Conservation (phyloP, 2,113 vertebrate species). For the Psophia crepitans region DNA sequence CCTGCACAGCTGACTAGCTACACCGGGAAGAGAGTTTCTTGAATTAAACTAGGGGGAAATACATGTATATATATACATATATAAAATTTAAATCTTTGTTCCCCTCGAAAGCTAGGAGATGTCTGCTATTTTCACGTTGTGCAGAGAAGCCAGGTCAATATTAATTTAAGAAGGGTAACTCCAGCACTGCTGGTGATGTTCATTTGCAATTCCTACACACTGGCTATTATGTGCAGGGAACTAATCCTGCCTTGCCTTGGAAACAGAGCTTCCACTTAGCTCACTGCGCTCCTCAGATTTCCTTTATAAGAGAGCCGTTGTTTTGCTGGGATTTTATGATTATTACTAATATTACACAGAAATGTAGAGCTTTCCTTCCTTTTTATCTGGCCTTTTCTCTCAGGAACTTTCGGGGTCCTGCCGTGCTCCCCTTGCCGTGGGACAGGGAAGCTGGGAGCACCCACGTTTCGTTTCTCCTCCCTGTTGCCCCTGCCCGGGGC, state of each 20-base stretch:
- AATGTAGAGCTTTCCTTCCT: background rate
- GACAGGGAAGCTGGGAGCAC: background rate
- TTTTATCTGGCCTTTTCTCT: background rate
- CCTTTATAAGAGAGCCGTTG: slow-evolving; percentile 17
- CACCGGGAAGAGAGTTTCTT: background rate
- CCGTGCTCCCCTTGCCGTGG: background rate
- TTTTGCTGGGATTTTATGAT: slow-evolving; percentile 36
- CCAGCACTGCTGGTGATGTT: slow-evolving; percentile 22
- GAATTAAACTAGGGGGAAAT: background rate
- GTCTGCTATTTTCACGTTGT: background rate
- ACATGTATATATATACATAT: background rate
- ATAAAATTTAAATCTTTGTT: background rate
- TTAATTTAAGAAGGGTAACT: slow-evolving; percentile 28
- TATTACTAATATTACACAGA: slow-evolving; percentile 19
- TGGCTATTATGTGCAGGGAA: slow-evolving; percentile 41
- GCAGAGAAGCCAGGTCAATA: background rate
- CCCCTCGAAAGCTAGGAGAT: background rate
- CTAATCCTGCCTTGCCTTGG: slow-evolving; percentile 53
- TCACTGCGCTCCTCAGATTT: slow-evolving; percentile 35
- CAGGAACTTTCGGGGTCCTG: background rate
- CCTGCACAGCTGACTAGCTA: background rate
- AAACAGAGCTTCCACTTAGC: slow-evolving; percentile 51
- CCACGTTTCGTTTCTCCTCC: background rate
- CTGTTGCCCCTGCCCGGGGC: background rate
- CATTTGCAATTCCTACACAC: slow-evolving; percentile 60